phyloP scores from a whole-genome alignment of 2,888 invertebrate genomes.

The Priocnemis perturbator region DNA sequence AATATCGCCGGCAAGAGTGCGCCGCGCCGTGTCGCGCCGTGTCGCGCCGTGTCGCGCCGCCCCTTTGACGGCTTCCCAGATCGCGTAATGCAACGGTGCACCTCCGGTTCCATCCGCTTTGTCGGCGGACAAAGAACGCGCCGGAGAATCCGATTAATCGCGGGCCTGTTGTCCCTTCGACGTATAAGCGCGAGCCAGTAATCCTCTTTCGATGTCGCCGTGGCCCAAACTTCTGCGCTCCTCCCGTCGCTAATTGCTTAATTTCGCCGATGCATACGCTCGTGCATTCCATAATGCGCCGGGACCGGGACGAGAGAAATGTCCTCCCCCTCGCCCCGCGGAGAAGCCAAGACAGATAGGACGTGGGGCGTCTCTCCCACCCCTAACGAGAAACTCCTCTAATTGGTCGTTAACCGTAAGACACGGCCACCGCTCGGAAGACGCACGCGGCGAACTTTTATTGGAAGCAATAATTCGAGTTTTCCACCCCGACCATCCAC shows the following conservation, averaged over 20 bases:
- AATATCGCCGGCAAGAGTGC: too few relatives aligned
- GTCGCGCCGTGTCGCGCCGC: too few relatives aligned
- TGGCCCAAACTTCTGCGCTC: too few relatives aligned
- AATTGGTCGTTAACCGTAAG: constrained; percentile 47
- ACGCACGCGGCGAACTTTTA: constrained; percentile 41
- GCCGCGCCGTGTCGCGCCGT: too few relatives aligned
- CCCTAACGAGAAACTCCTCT: constrained; percentile 41
- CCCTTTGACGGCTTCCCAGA: too few relatives aligned
- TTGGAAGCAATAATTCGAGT: constrained; percentile 37
- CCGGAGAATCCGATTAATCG: too few relatives aligned
- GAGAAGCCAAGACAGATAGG: background rate
- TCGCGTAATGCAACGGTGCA: too few relatives aligned
- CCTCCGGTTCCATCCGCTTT: too few relatives aligned
- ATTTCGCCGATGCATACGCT: constrained; percentile 3
- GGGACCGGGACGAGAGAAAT: background rate
- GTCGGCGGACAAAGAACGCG: too few relatives aligned
- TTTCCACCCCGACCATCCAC: constrained; percentile 11
- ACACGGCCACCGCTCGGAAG: constrained; percentile 20
- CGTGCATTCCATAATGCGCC: constrained; percentile 2
- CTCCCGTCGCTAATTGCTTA: background rate
- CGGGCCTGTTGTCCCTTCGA: too few relatives aligned
- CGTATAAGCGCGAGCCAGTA: too few relatives aligned
- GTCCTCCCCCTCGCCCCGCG: background rate
- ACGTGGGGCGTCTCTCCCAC: background rate
- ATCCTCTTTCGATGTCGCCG: too few relatives aligned